Conservation (phyloP, 2,797 vertebrate genomes). For the Typhlichthys eigenmanni region DNA sequence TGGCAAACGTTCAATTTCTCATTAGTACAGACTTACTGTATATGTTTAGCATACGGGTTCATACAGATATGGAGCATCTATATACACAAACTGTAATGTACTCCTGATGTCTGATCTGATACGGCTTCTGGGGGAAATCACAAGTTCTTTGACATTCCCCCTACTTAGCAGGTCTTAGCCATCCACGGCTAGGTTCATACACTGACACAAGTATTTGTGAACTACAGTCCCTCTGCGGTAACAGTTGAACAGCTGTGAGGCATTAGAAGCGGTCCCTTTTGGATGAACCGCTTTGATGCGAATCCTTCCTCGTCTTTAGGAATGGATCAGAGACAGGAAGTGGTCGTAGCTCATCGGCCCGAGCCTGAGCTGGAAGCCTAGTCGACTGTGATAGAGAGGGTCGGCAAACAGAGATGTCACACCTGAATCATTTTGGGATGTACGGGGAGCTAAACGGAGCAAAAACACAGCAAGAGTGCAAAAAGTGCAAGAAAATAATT, state of each 20-base stretch:
- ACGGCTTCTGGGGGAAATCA: conserved; percentile 7
- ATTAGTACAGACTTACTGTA: background rate
- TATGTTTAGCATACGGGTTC: background rate
- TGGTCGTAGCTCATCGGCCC: conserved; percentile 38
- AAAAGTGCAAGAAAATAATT: conserved; percentile 2
- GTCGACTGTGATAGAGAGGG: background rate
- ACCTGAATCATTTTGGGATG: conserved; percentile 15
- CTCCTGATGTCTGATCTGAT: conserved; percentile 8
- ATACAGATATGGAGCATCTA: conserved; percentile 4
- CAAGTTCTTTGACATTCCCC: conserved; percentile 23
- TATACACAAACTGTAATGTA: conserved; percentile 8
- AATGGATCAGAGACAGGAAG: conserved; percentile 51
- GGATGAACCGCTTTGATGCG: conserved; percentile 51
- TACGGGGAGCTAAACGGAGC: conserved; percentile 6
- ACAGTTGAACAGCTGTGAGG: conserved; percentile 61
- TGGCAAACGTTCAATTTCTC: background rate
- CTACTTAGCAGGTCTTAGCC: conserved; percentile 44
- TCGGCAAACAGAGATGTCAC: conserved; percentile 27
- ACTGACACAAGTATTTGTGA: conserved; percentile 49
- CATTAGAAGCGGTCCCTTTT: conserved; percentile 46
- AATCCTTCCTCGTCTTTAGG: conserved; percentile 56
- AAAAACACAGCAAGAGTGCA: conserved; percentile 1
- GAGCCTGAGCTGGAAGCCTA: background rate
- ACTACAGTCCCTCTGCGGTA: conserved; percentile 49
- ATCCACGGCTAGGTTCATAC: conserved; percentile 52